Conservation (phyloP, 2,888 invertebrate genomes). For the Allolobophora icterica region DNA sequence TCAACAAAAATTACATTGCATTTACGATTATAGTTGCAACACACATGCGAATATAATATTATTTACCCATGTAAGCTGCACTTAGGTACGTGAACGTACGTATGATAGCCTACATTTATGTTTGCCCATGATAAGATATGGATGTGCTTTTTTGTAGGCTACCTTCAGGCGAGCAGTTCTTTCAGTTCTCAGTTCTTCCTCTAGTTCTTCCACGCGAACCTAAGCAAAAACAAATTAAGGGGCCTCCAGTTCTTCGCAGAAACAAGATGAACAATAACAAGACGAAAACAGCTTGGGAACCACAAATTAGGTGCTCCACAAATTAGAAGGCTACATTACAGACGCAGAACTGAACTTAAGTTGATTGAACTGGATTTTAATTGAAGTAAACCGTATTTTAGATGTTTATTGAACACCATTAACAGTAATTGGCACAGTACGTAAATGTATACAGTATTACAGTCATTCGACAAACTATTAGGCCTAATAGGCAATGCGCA, state of each 20-base stretch:
- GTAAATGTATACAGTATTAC: too few relatives aligned
- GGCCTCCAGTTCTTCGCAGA: background rate
- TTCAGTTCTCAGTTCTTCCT: constrained; percentile 1
- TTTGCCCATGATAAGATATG: background rate
- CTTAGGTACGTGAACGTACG: too few relatives aligned
- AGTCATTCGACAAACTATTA: too few relatives aligned
- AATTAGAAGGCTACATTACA: background rate
- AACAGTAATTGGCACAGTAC: too few relatives aligned
- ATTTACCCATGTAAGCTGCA: too few relatives aligned
- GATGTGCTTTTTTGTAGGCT: background rate
- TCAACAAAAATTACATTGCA: too few relatives aligned
- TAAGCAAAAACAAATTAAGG: background rate
- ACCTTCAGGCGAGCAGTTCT: background rate
- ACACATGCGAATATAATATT: too few relatives aligned
- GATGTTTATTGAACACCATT: too few relatives aligned
- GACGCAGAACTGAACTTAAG: background rate
- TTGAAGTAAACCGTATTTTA: too few relatives aligned
- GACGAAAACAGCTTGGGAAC: background rate
- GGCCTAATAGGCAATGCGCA: too few relatives aligned
- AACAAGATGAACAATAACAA: background rate
- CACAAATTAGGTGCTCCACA: background rate
- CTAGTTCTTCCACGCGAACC: constrained; percentile 25
- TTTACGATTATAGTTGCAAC: too few relatives aligned
- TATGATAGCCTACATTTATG: background rate
- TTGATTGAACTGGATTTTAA: too few relatives aligned